Percentiles rank a stretch among this genome's conserved stretches.
These are phyloP conservation scores for Rhizomys pruinosus DNA, from an alignment of 2,113 vertebrate species.

Conservation along the genomic window DNA sequence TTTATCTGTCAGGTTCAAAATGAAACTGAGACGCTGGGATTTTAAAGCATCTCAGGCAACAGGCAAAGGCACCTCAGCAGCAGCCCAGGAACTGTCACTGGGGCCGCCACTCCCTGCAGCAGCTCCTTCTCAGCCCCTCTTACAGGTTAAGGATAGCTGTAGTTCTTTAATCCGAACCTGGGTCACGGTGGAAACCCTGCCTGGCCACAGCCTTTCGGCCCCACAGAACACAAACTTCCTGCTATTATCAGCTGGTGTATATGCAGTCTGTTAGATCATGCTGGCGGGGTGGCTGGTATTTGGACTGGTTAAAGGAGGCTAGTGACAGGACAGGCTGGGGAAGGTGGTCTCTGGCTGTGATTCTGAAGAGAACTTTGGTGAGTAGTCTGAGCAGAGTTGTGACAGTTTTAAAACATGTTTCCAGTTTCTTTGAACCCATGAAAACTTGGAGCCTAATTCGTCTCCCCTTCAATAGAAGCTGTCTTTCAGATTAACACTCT, in stretches of 20 bases:
- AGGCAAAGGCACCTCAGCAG: slow-evolving; percentile 65
- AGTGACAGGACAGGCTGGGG: background rate
- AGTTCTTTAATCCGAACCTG: background rate
- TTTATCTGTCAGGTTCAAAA: slow-evolving; percentile 83
- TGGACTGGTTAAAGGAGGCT: background rate
- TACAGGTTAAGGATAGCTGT: background rate
- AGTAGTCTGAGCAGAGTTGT: background rate
- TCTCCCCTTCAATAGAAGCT: background rate
- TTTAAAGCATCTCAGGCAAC: slow-evolving; percentile 71
- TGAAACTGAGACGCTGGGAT: slow-evolving; percentile 73
- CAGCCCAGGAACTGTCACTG: background rate
- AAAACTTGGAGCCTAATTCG: background rate
- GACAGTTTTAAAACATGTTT: background rate
- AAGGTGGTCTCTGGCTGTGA: background rate
- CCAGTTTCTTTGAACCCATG: background rate
- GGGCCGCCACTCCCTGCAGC: background rate
- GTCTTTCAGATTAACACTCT: background rate
- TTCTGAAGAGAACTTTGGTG: background rate
- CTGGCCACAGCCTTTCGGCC: background rate
- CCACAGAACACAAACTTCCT: too few species aligned
- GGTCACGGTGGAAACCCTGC: too few species aligned
- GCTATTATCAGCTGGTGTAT: background rate
- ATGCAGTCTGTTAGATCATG: background rate
- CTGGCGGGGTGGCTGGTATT: background rate
- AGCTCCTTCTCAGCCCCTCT: background rate